phyloP scores from a whole-genome alignment of 2,888 invertebrate genomes.

The Aporophyla nigra region DNA sequence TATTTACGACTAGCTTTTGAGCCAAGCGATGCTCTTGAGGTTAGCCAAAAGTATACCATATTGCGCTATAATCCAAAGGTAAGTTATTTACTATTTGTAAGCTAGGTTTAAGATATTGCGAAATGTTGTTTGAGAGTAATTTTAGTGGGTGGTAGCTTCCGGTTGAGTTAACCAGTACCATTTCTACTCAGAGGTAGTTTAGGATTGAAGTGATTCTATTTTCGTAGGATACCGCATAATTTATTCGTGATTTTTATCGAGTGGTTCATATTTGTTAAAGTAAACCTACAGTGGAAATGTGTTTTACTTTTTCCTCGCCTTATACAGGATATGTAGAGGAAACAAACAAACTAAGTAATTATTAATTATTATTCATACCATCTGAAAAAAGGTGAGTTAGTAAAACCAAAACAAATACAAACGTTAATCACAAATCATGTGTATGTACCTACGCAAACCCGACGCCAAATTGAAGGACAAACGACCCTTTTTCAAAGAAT shows the following conservation, averaged over 20 bases:
- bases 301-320: neutral
- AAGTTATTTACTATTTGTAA: slow-evolving; percentile 33
- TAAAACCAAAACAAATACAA: slow-evolving; percentile 3
- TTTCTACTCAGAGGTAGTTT: slow-evolving; percentile 3
- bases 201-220: neutral
- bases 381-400: neutral
- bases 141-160: neutral
- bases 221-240: neutral
- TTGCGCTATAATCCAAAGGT: slow-evolving; percentile 44
- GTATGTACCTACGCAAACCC: too few relatives aligned
- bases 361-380: slow-evolving; percentile 1
- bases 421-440: neutral
- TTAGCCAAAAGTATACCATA: slow-evolving; percentile 48
- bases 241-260: neutral
- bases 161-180: neutral
- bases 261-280: neutral
- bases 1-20: slow-evolving; percentile 52
- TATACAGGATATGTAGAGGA: too few relatives aligned
- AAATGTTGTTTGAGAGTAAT: slow-evolving; percentile 23
- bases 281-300: neutral
- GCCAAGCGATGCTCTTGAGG: slow-evolving; percentile 35
- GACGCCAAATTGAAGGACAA: neutral
- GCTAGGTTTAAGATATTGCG: slow-evolving; percentile 44
- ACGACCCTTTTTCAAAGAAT: neutral
- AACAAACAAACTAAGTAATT: too few relatives aligned